phyloP scores from a whole-genome alignment of 1,140 invertebrate genomes.

The Bombus sylvicola region DNA sequence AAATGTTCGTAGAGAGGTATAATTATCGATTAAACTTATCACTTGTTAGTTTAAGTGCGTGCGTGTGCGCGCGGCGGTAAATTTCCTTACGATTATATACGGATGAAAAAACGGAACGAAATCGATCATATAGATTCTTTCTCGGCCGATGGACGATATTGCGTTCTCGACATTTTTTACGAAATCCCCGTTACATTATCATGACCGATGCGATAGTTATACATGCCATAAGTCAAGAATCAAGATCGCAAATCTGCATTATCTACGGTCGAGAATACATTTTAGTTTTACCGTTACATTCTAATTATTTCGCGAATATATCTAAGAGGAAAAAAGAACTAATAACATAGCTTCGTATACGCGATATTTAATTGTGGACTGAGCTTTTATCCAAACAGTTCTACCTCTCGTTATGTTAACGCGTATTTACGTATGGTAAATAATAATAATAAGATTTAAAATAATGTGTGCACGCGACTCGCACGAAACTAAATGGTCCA shows the following conservation, averaged over 20 bases:
- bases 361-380: slow-evolving; percentile 28
- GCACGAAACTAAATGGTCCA: slow-evolving; percentile 48
- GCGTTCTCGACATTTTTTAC: background rate
- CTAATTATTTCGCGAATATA: background rate
- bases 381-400: slow-evolving; percentile 46
- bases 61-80: background rate
- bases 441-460: slow-evolving; percentile 25
- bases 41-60: slow-evolving; percentile 35
- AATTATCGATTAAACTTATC: slow-evolving; percentile 50
- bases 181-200: background rate
- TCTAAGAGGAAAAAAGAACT: background rate
- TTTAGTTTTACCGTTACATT: background rate
- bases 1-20: slow-evolving; percentile 44
- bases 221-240: background rate
- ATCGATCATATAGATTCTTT: background rate
- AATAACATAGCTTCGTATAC: background rate
- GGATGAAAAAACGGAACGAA: background rate
- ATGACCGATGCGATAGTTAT: background rate
- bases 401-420: slow-evolving; percentile 51
- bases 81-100: background rate
- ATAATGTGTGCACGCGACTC: slow-evolving; percentile 36
- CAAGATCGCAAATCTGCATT: background rate
- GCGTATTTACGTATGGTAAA: slow-evolving; percentile 40
- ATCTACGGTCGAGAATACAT: background rate
- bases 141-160: background rate